A percentile compares a stretch with the other conserved stretches of the same genome.
phyloP scores from a whole-genome alignment of 2,113 vertebrate species.

The Zingel zingel region DNA sequence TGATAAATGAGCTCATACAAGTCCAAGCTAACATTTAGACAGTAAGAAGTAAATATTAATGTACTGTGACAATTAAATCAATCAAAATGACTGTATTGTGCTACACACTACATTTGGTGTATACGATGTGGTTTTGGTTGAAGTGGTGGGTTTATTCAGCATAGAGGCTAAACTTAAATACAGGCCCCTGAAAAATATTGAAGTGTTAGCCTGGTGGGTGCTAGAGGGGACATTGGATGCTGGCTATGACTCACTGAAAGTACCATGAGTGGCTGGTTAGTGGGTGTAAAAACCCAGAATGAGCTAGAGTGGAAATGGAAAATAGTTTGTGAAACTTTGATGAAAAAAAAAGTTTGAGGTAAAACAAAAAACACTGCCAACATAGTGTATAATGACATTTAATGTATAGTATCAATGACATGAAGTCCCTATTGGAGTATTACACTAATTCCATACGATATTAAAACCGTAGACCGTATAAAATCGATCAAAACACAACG shows the following conservation, averaged over 20 bases:
- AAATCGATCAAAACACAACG: background rate
- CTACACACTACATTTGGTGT: background rate
- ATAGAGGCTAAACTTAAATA: background rate
- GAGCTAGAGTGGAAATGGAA: background rate
- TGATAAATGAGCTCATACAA: background rate
- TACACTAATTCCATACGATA: background rate
- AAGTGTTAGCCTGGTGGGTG: background rate
- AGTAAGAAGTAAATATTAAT: conserved; percentile 13
- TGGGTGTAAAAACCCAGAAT: too few relatives aligned
- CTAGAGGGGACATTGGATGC: background rate
- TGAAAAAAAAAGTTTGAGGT: too few relatives aligned
- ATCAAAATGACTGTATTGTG: background rate
- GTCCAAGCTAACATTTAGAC: conserved; percentile 2
- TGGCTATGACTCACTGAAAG: background rate
- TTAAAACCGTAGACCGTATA: too few relatives aligned
- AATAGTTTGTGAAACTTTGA: background rate
- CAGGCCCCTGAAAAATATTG: conserved; percentile 6
- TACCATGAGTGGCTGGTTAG: background rate
- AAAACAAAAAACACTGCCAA: too few relatives aligned
- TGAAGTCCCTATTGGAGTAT: background rate
- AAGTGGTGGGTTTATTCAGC: conserved; percentile 2
- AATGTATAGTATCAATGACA: background rate
- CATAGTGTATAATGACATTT: background rate
- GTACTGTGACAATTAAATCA: background rate
- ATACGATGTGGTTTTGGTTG: background rate